These are phyloP conservation scores for Drosophila kambysellisi DNA, from an alignment of 2,888 invertebrate genomes.

Conservation along the genomic window DNA sequence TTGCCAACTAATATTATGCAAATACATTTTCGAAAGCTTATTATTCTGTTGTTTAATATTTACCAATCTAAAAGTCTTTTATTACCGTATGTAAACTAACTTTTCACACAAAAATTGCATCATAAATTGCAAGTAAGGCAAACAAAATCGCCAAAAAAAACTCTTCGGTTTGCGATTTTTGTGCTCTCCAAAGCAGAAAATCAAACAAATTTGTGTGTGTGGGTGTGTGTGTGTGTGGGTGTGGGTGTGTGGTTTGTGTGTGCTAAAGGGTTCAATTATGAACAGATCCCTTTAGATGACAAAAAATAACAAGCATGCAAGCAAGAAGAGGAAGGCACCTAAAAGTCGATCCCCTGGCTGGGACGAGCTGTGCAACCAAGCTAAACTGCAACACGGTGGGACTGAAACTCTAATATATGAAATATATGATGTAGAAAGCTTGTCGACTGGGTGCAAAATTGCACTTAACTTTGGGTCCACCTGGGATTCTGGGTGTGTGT, in stretches of 20 bases:
- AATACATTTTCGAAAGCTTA: not conserved
- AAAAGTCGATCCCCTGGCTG: conserved; percentile 51
- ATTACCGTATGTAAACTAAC: conserved; percentile 9
- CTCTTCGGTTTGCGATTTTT: conserved; percentile 25
- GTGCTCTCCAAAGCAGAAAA: conserved; percentile 52
- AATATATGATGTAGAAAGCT: conserved; percentile 37
- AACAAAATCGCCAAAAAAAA: conserved; percentile 33
- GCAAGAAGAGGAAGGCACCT: conserved; percentile 26
- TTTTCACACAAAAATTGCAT: conserved; percentile 13
- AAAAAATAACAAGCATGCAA: conserved; percentile 10
- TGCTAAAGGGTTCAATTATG: conserved; percentile 74
- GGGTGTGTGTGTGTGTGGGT: conserved; percentile 37
- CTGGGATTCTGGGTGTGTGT: conserved; percentile 8
- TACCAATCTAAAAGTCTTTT: conserved; percentile 5
- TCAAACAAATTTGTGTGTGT: conserved; percentile 62
- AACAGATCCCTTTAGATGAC: conserved; percentile 48
- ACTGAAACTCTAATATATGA: conserved; percentile 32
- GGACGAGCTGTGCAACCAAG: conserved; percentile 35
- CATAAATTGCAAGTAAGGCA: conserved; percentile 28
- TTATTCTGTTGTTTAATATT: conserved; percentile 1
- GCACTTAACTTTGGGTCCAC: conserved; percentile 42
- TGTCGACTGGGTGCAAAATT: conserved; percentile 43
- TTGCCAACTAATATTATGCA: not conserved
- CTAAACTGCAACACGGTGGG: conserved; percentile 14
- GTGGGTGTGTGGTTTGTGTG: conserved; percentile 24